Base-by-base conservation (phyloP, 1,140 invertebrate species). In the Zaprionus ghesquierei region DNA sequence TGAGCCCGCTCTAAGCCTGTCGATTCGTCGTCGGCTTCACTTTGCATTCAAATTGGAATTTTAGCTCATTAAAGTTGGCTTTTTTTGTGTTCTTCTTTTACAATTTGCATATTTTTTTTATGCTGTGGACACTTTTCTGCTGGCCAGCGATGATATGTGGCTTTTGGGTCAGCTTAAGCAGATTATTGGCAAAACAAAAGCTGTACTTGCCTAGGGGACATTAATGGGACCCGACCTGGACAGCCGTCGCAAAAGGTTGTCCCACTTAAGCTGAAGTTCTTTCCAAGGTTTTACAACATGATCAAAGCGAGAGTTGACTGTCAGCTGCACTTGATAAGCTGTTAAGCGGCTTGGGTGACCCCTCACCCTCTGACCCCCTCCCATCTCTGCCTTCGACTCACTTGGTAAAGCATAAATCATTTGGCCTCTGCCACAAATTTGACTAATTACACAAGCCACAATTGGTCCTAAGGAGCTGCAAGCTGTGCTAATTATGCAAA, bases 401-500 rank as follows among this genome's bases (percentile, higher is more conserved):
- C 15, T 6, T 15, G n/a, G 35, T 6, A 8, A 15, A 23, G 44
- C 78, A 69, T 81, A 62, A 74, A 77, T 81, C 69, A 74, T 73
- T 69, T 56, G 27, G 4, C 58, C 38, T 12, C 10, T n/a, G 25
- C 25, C 27, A 18, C 13, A 31, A 50, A 49, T 25, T 62, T 35
- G 33, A 29, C 33, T 53, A 5, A 55, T 49, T 61, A 20, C 61
- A 59, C 18, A 20, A 46, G 51, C 9, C 41, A 35, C 68, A 69
- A 61, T 69, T 75, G 22, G 31, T 6, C 29, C 10, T n/a, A 56
- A 35, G 59, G 55, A 38, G 35, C 63, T 59, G 55, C 29, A 61
- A 31, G 33, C 27, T 33, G 33, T 49, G 59, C 70, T 81, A 69
- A 81, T 85, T 85, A 85, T 86, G 74, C 63, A 56, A 78, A 85